Evolutionary conservation across 2,113 vertebrate genomes (phyloP).

Genomic region (Nibea albiflora): DNA sequence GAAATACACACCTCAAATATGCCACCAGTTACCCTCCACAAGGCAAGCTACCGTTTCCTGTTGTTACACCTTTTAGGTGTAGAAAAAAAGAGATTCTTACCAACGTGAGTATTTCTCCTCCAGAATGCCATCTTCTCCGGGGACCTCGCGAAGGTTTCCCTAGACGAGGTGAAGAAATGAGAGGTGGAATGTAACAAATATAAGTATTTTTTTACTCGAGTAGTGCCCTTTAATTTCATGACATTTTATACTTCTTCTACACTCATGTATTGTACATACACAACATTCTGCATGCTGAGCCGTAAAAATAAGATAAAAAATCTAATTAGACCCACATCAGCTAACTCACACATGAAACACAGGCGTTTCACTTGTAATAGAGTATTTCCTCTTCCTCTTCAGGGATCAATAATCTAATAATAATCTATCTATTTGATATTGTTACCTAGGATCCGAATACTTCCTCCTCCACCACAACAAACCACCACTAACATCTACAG

Average conservation of each 20-base stretch:
- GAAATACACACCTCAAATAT: not conserved
- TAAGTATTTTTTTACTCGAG: not conserved
- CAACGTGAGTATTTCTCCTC: slow-evolving; percentile 55
- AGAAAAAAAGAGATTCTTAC: slow-evolving; percentile 30
- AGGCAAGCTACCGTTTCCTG: not conserved
- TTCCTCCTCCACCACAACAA: not conserved
- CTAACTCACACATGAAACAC: not conserved
- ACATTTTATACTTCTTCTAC: not conserved
- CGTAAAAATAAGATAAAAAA: not conserved
- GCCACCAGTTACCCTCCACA: not conserved
- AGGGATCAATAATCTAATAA: too few species aligned
- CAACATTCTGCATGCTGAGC: not conserved
- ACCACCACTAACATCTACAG: not conserved
- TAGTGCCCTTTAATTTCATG: not conserved
- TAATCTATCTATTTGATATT: too few species aligned
- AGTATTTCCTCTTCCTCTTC: not conserved
- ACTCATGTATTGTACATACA: not conserved
- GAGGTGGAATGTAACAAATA: not conserved
- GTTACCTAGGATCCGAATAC: not conserved
- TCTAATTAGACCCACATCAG: not conserved
- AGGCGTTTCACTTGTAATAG: not conserved
- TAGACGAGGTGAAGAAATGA: slow-evolving; percentile 38
- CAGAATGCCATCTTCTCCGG: slow-evolving; percentile 78
- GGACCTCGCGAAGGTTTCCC: slow-evolving; percentile 66
- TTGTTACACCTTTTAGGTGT: not conserved